Percentiles rank a stretch among this genome's conserved stretches.
Conservation (phyloP, 1,140 invertebrate genomes). For the Mya arenaria region DNA sequence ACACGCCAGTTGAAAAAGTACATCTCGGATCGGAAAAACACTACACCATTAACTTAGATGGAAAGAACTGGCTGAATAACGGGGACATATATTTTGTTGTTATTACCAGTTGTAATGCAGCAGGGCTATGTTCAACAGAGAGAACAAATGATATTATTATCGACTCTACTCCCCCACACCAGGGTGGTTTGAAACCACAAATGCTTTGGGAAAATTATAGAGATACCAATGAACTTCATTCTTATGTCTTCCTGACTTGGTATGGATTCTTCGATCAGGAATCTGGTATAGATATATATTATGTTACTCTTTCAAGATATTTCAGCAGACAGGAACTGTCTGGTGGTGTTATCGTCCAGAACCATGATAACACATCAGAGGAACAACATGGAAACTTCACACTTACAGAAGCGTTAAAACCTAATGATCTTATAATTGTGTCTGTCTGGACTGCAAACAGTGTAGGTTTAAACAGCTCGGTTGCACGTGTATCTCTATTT, state of each 20-base stretch:
- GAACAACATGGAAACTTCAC: neutral
- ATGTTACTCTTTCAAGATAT: neutral
- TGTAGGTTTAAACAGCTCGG: conserved; percentile 15
- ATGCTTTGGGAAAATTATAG: neutral
- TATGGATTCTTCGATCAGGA: conserved; percentile 28
- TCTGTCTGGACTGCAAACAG: conserved; percentile 19
- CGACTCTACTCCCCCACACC: conserved; percentile 46
- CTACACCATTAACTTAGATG: conserved; percentile 8
- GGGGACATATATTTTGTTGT: conserved; percentile 27
- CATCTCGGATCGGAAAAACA: neutral
- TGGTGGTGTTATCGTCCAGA: neutral
- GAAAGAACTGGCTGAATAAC: neutral
- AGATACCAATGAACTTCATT: neutral
- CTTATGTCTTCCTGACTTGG: conserved; percentile 20
- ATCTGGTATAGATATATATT: conserved; percentile 26
- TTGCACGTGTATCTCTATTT: conserved; percentile 9
- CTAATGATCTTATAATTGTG: conserved; percentile 9
- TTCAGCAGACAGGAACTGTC: conserved; percentile 16
- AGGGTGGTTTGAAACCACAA: conserved; percentile 28
- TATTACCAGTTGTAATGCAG: conserved; percentile 39
- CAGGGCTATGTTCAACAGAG: conserved; percentile 31
- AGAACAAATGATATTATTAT: conserved; percentile 10
- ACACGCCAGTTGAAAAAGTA: neutral
- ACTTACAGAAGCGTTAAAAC: neutral
- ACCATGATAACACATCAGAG: neutral